Percentiles rank a stretch among this genome's conserved stretches.
These are phyloP conservation scores for Ctenopoma multispine DNA, from an alignment of 2,797 vertebrate species.

Conservation along the genomic window DNA sequence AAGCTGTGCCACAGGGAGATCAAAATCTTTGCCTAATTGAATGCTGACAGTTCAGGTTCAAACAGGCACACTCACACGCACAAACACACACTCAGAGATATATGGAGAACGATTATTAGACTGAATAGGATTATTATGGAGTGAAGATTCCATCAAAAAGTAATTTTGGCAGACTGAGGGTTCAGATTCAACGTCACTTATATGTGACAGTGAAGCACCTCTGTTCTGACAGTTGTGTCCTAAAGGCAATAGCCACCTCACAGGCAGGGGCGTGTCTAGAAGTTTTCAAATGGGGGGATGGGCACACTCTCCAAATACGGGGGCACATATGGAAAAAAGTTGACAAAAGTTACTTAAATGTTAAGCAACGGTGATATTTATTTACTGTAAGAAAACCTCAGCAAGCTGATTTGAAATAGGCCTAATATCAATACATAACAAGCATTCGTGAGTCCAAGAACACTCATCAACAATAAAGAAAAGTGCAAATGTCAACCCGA, in stretches of 20 bases:
- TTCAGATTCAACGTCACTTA: constrained; percentile 40
- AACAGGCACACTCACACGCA: constrained; percentile 6
- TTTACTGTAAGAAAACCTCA: too few species aligned
- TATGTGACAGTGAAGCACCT: constrained; percentile 52
- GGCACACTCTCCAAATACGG: too few species aligned
- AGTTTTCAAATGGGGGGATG: too few species aligned
- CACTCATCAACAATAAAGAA: too few species aligned
- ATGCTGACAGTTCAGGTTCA: constrained; percentile 69
- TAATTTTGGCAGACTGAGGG: constrained; percentile 42
- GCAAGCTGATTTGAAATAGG: too few species aligned
- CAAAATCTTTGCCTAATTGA: constrained; percentile 73
- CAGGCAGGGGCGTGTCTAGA: background rate
- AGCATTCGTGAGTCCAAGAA: too few species aligned
- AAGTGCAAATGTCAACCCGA: too few species aligned
- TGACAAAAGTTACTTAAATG: too few species aligned
- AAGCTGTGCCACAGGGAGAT: constrained; percentile 64
- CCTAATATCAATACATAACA: too few species aligned
- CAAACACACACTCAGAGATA: background rate
- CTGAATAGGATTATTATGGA: constrained; percentile 57
- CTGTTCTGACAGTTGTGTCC: constrained; percentile 66
- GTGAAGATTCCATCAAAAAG: constrained; percentile 63
- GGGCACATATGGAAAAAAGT: too few species aligned
- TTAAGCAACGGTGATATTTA: too few species aligned
- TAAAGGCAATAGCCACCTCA: constrained; percentile 35
- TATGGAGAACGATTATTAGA: constrained; percentile 53